Base-by-base conservation (phyloP, 2,113 vertebrate species). In the Rissa tridactyla region DNA sequence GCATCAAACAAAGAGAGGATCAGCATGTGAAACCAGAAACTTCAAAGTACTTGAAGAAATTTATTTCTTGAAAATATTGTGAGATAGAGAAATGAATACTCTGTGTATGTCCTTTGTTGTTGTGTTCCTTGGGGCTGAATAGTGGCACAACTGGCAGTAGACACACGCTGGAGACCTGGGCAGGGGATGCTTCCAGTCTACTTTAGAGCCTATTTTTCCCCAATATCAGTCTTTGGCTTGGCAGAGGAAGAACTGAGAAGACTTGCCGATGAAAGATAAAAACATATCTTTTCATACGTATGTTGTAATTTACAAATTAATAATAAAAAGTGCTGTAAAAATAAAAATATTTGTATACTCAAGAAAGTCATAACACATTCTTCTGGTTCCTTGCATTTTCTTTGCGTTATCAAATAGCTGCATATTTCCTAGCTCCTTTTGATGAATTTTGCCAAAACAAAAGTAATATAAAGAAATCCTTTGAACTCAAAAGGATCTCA, bases 401-500 rank as follows among this genome's bases (percentile, higher is more conserved):
- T 81, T 78, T 82, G 29, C 80, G 79, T 60, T 94, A 94, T 91
- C 93, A 94, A 92, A 76, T 23, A 89, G 32, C 34, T 87, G 62
- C 77, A 82, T 91, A 57, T 94, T 96, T 96, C 76, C 64, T 55
- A 72, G 23, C 21, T n/a, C 15, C 20, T 82, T 91, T 79, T 82
- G 77, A 91, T 92, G 13, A 91, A 36, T 68, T 94, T 95, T 82
- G 29, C 55, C 61, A 72, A 86, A 92, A 92, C 47, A 94, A 92
- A 95, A 68, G 75, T 95, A 70, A 82, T 91, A 40, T 36, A 57
- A 91, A 78, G n/a, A 85, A 87, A 68, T 49, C 14, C 36, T 94
- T 84, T 94, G 83, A 94, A 95, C 65, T 82, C 7, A 10, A 1
- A 64, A 92, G 88, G 65, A 89, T 95, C 70, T 87, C 65, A 72